Evolutionary conservation across 2,888 invertebrate genomes (phyloP), one percentile per base, ranked within the genome.

Genomic region (Megalurothrips usitatus): DNA sequence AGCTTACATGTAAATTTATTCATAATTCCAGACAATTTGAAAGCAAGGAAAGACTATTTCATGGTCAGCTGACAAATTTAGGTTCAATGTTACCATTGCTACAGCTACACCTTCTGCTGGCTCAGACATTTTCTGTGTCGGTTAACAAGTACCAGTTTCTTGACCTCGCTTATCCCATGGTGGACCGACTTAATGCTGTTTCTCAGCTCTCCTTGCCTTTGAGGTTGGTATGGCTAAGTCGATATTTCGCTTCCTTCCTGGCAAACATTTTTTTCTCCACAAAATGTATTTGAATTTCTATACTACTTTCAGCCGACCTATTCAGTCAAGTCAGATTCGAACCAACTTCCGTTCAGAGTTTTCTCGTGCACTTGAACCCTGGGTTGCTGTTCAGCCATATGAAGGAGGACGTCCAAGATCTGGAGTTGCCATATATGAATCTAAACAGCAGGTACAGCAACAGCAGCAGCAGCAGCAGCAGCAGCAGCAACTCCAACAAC

Each of bases 101-200:
- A 43, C 92, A 92, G 85, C 89, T 92, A 82, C 93, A 93, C 85
- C 88, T 93, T 48, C 90, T 93, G 84, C 88, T 93, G 81, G 92
- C 93, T 86, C 91, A 92, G 81, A 91, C 92, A 10, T 93, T 94
- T 86, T 92, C 91, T 63, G 91, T 91, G 81, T 91, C 92, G 14
- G 92, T 93, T 4, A 92, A 92, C 84, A 93, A 93, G 86, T 92
- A 92, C 85, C 93, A 94, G 86, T 93, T 94, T 86, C 89, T 94
- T 79, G 93, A 92, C 85, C 87, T 93, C 82, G 92, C 91, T 28
- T 92, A 91, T 85, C 90, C 90, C 6, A 88, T 93, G 87, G 90
- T 93, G 85, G 92, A 92, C 83, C 88, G 93, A 79, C 87, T 93
- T 81, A 89, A 90, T 79, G 90, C 91, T 26, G 92, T 93, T 17